Conservation (phyloP, 1,140 invertebrate species). For the Sminthurides bifidus region DNA sequence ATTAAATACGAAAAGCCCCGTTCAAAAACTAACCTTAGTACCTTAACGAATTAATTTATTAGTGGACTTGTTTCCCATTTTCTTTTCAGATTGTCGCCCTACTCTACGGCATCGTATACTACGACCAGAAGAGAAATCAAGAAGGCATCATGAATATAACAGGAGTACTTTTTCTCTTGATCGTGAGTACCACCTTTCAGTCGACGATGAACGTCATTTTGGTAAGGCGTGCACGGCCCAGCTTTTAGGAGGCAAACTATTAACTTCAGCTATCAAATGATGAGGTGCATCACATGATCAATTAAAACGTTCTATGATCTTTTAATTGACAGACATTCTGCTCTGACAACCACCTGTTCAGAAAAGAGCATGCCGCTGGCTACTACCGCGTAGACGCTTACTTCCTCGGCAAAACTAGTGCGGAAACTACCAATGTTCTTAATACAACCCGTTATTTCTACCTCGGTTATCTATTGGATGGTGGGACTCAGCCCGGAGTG, state of each 20-base stretch:
- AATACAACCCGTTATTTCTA: constrained; percentile 69
- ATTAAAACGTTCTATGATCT: too few species aligned
- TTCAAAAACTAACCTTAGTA: too few species aligned
- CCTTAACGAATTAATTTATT: too few species aligned
- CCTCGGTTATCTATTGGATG: constrained; percentile 72
- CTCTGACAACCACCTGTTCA: constrained; percentile 51
- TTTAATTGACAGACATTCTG: too few species aligned
- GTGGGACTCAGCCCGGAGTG: constrained; percentile 63
- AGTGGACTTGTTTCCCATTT: too few species aligned
- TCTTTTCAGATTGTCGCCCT: constrained; percentile 54
- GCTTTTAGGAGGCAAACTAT: too few species aligned
- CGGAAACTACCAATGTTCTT: constrained; percentile 64
- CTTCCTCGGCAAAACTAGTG: constrained; percentile 81
- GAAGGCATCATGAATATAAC: constrained; percentile 90
- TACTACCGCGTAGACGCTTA: constrained; percentile 88
- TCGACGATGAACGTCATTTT: constrained; percentile 32
- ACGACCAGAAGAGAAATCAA: constrained; percentile 65
- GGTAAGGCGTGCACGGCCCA: too few species aligned
- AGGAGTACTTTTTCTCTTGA: constrained; percentile 77
- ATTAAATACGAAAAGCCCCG: too few species aligned
- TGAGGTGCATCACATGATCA: too few species aligned
- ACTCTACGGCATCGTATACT: constrained; percentile 77
- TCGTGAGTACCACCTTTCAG: constrained; percentile 81
- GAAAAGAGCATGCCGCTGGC: constrained; percentile 78
- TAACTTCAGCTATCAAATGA: too few species aligned